Percentiles rank a stretch among this genome's conserved stretches.
These are phyloP conservation scores for Lithophane socia DNA, from an alignment of 2,888 invertebrate species.

Conservation along the genomic window DNA sequence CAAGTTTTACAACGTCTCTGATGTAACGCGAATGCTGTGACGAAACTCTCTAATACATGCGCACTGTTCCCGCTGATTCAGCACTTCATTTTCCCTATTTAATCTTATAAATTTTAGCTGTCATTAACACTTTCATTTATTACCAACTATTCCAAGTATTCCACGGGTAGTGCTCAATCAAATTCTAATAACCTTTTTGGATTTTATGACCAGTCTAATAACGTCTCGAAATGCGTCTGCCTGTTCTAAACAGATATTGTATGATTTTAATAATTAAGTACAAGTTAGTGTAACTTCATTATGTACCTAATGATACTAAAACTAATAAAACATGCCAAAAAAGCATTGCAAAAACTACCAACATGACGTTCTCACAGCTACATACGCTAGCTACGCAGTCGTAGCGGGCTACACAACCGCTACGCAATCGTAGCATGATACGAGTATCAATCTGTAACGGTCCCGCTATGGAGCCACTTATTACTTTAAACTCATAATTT, in stretches of 20 bases:
- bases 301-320: not conserved
- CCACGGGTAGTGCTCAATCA: not conserved
- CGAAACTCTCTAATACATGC: slow-evolving; percentile 80
- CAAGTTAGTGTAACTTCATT: not conserved
- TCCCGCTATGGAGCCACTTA: not conserved
- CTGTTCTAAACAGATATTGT: not conserved
- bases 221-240: not conserved
- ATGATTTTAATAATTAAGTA: not conserved
- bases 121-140: slow-evolving; percentile 16
- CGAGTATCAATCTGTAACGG: not conserved
- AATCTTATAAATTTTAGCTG: slow-evolving; percentile 23
- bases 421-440: not conserved
- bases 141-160: not conserved
- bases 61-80: slow-evolving; percentile 63
- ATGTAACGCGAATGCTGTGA: slow-evolving; percentile 82
- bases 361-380: not conserved
- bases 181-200: not conserved
- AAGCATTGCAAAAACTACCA: not conserved
- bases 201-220: not conserved
- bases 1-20: slow-evolving; percentile 88
- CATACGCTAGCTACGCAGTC: not conserved
- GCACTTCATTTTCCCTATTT: slow-evolving; percentile 52
- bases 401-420: not conserved
- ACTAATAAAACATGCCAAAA: not conserved
- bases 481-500: not conserved